phyloP scores from a whole-genome alignment of 2,113 vertebrate genomes.

The Ammodytes dubius region DNA sequence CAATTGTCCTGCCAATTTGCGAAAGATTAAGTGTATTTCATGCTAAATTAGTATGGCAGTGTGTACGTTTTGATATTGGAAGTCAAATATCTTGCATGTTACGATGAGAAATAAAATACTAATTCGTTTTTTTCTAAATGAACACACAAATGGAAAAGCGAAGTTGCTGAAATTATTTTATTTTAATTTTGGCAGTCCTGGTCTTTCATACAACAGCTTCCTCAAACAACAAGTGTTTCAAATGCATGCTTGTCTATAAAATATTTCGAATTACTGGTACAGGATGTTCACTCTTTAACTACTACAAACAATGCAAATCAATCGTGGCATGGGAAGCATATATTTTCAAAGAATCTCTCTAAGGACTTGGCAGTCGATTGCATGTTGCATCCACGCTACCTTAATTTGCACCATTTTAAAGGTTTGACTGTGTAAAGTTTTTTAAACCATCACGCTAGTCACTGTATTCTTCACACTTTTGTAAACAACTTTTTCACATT shows the following conservation, averaged over 20 bases:
- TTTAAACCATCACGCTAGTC: constrained; percentile 81
- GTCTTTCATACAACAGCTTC: constrained; percentile 15
- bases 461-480: constrained; percentile 86
- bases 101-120: not conserved
- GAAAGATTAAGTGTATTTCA: not conserved
- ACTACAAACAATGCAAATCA: not conserved
- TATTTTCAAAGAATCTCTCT: not conserved
- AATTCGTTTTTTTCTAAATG: not conserved
- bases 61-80: not conserved
- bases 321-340: constrained; percentile 13
- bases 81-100: not conserved
- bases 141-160: not conserved
- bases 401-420: constrained; percentile 79
- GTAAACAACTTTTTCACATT: constrained; percentile 88
- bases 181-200: constrained; percentile 23
- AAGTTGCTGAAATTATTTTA: not conserved
- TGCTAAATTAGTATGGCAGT: not conserved
- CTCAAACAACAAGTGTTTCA: not conserved
- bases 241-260: constrained; percentile 33
- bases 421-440: constrained; percentile 81
- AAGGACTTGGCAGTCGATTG: constrained; percentile 19
- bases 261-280: not conserved
- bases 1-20: not conserved
- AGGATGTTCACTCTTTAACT: not conserved
- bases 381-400: constrained; percentile 73